Evolutionary conservation across 2,888 invertebrate species (phyloP).

Genomic region (Peribatodes rhomboidaria): DNA sequence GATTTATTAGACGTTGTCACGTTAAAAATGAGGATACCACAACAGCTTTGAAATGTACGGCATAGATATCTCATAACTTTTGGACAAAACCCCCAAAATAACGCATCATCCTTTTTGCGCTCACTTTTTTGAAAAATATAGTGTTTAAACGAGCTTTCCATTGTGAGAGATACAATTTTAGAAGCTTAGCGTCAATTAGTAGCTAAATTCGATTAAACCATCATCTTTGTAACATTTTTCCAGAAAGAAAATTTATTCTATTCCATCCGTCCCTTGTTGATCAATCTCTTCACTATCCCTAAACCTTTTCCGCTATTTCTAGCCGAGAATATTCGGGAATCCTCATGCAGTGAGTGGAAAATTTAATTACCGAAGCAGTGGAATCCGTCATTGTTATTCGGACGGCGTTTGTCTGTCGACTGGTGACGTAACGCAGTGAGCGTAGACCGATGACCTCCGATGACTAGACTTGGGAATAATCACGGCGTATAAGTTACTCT

Average conservation of each 20-base stretch:
- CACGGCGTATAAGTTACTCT: conserved; percentile 12
- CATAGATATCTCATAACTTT: no score
- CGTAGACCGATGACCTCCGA: conserved; percentile 78
- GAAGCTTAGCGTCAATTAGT: no score
- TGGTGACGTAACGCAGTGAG: conserved; percentile 75
- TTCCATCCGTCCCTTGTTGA: not conserved
- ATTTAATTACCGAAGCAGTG: conserved; percentile 78
- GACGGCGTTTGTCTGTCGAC: conserved; percentile 73
- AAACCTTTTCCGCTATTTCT: conserved; percentile 14
- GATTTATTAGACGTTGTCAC: no score
- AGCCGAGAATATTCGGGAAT: conserved; percentile 58
- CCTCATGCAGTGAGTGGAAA: conserved; percentile 75
- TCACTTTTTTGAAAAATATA: no score
- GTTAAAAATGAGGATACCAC: no score
- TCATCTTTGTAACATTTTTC: no score
- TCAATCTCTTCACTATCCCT: conserved; percentile 7
- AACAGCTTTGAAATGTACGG: no score
- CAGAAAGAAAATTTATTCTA: not conserved
- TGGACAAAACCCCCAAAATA: no score
- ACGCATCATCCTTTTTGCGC: no score
- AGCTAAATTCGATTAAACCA: no score
- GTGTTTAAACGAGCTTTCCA: no score
- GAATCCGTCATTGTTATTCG: conserved; percentile 79
- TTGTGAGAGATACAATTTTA: no score
- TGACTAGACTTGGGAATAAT: conserved; percentile 54